Evolutionary conservation across 2,113 vertebrate species (phyloP).

Genomic region (Numenius arquata): DNA sequence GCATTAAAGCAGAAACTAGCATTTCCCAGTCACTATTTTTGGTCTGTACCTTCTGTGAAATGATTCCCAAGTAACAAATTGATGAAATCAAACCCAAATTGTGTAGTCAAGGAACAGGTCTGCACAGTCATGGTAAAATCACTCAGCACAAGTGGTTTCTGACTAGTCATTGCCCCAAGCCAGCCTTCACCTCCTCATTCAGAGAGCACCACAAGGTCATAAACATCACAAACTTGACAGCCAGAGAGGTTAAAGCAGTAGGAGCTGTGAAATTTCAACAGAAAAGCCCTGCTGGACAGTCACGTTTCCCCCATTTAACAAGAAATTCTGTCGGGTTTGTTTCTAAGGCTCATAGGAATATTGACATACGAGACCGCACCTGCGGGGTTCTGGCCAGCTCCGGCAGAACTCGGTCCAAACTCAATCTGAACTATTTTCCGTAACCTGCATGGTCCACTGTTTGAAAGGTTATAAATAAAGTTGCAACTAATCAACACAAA

Average conservation of each 20-base stretch:
- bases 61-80: background rate
- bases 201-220: background rate
- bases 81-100: background rate
- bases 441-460: background rate
- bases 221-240: background rate
- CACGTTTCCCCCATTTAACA: background rate
- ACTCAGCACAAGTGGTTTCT: background rate
- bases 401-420: background rate
- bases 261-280: background rate
- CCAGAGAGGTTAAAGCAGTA: background rate
- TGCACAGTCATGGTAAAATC: too few relatives aligned
- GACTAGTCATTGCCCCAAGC: background rate
- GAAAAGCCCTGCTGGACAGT: background rate
- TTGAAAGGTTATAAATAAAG: background rate
- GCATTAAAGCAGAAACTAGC: too few relatives aligned
- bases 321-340: background rate
- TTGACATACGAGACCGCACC: too few relatives aligned
- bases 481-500: background rate
- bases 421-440: background rate
- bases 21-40: background rate
- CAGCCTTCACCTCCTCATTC: background rate
- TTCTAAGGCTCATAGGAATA: background rate
- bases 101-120: too few relatives aligned
- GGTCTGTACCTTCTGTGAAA: background rate
- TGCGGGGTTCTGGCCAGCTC: background rate